Conservation (phyloP, 1,140 invertebrate species). For the Anagrus nilaparvatae region DNA sequence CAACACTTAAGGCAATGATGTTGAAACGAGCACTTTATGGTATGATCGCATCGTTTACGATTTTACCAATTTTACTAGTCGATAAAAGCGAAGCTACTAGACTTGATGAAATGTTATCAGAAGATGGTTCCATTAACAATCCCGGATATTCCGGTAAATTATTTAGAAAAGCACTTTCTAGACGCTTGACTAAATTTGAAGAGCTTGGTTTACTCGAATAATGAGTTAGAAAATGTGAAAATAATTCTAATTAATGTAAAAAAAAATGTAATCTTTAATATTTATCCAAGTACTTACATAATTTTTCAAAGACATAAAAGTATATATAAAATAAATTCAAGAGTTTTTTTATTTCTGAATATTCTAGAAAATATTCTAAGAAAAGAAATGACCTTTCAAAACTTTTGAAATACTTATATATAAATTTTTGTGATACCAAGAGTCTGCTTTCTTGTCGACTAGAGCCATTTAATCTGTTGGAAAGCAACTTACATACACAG, state of each 20-base stretch:
- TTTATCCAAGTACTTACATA: too few relatives aligned
- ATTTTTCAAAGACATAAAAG: too few relatives aligned
- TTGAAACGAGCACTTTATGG: slow-evolving; percentile 25
- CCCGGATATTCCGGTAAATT: slow-evolving; percentile 8
- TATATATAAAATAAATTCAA: too few relatives aligned
- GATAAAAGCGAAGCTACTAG: slow-evolving; percentile 21
- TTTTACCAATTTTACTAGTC: slow-evolving; percentile 26
- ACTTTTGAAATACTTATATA: too few relatives aligned
- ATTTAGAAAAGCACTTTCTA: slow-evolving; percentile 21
- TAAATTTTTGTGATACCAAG: too few relatives aligned
- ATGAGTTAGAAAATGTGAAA: slow-evolving; percentile 10
- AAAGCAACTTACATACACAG: too few relatives aligned
- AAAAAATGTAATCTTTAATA: slow-evolving; percentile 6
- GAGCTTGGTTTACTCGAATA: slow-evolving; percentile 26
- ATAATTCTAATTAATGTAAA: slow-evolving; percentile 15
- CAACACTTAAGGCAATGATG: slow-evolving; percentile 28
- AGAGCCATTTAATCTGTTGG: too few relatives aligned
- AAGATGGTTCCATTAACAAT: slow-evolving; percentile 13
- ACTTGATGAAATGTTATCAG: slow-evolving; percentile 24
- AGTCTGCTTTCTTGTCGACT: too few relatives aligned
- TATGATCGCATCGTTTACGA: slow-evolving; percentile 21
- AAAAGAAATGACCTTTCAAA: too few relatives aligned
- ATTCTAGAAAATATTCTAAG: too few relatives aligned
- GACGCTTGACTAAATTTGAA: slow-evolving; percentile 23
- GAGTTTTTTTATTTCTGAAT: too few relatives aligned